These are phyloP conservation scores for Ateles fusciceps DNA, from an alignment of 2,797 vertebrate genomes.

Conservation along the genomic window DNA sequence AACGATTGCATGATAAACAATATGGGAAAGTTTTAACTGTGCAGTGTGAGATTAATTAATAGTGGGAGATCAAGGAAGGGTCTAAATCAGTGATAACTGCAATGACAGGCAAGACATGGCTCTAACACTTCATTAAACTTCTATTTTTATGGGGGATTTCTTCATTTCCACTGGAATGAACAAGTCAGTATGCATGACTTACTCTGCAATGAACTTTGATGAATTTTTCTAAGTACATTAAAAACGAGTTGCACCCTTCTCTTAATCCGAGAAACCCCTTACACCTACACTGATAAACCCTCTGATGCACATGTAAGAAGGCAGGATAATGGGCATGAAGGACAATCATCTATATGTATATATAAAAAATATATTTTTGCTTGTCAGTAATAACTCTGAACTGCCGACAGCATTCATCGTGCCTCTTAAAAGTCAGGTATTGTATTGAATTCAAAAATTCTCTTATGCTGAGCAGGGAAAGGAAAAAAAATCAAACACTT, in stretches of 20 bases:
- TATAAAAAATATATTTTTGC: slow-evolving; percentile 88
- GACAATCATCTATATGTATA: slow-evolving; percentile 84
- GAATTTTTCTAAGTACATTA: slow-evolving; percentile 88
- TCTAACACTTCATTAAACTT: slow-evolving; percentile 89
- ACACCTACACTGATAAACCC: slow-evolving; percentile 82
- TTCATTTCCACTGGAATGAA: slow-evolving; percentile 88
- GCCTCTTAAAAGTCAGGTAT: slow-evolving; percentile 89
- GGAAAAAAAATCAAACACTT: slow-evolving; percentile 94
- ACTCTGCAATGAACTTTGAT: slow-evolving; percentile 87
- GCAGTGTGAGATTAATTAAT: slow-evolving; percentile 83
- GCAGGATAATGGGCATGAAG: slow-evolving; percentile 85
- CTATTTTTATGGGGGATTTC: slow-evolving; percentile 87
- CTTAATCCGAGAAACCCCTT: slow-evolving; percentile 80
- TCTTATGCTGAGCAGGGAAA: slow-evolving; percentile 88
- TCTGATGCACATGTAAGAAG: slow-evolving; percentile 84
- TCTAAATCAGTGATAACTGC: slow-evolving; percentile 83
- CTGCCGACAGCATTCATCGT: slow-evolving; percentile 85
- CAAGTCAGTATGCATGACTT: slow-evolving; percentile 86
- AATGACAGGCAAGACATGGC: slow-evolving; percentile 83
- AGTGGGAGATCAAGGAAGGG: slow-evolving; percentile 74
- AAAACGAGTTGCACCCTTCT: slow-evolving; percentile 85
- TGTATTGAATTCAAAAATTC: slow-evolving; percentile 89
- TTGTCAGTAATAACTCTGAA: slow-evolving; percentile 89
- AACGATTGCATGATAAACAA: slow-evolving; percentile 40
- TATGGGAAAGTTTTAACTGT: slow-evolving; percentile 82